Base-by-base conservation (phyloP, 2,797 vertebrate species). In the Podarcis siculus region DNA sequence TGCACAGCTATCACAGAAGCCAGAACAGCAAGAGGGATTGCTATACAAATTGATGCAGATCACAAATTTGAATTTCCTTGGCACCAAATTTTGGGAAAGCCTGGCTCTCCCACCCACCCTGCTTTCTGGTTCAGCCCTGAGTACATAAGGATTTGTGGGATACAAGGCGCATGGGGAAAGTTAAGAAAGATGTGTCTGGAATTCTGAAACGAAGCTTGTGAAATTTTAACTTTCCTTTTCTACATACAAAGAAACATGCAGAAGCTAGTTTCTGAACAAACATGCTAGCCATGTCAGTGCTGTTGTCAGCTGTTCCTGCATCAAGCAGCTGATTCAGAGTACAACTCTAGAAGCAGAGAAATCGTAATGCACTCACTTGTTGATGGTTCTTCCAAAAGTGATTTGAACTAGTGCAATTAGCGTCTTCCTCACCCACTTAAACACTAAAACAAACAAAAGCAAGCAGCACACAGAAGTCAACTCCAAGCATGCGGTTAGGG, bases 351-450 rank as follows among this genome's bases (percentile, higher is more conserved):
- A 32, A 87, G 87, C 35, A 82, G 64, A 86, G 1, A 83, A 82
- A 75, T 87, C 84, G 21, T 84, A 78, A 35, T 13, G 79, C 91
- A 97, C 98, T 99, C 97, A 99, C 99, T 99, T 99, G 98, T 99
- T 99, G 95, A 99, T 99, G 88, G 99, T 99, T 96, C 99, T 98
- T 97, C 99, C 99, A 98, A 99, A 99, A 90, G 99, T 99, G 96
- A 99, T 98, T 97, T 99, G 99, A 96, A 99, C 99, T 93, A 99
- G 98, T 98, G 99, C 98, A 98, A 99, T 99, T 93, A 99, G 97
- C 45, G 99, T 99, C 97, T 99, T 99, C 95, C 99, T 98, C 94
- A 99, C 99, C 98, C 99, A 99, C 95, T 99, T 99, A 96, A 99
- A 99, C 99, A 99, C 99, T 99, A 91, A 69, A 89, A 89, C 61